These are phyloP conservation scores for Tetragonula clypearis DNA, from an alignment of 1,140 invertebrate genomes.

Conservation along the genomic window DNA sequence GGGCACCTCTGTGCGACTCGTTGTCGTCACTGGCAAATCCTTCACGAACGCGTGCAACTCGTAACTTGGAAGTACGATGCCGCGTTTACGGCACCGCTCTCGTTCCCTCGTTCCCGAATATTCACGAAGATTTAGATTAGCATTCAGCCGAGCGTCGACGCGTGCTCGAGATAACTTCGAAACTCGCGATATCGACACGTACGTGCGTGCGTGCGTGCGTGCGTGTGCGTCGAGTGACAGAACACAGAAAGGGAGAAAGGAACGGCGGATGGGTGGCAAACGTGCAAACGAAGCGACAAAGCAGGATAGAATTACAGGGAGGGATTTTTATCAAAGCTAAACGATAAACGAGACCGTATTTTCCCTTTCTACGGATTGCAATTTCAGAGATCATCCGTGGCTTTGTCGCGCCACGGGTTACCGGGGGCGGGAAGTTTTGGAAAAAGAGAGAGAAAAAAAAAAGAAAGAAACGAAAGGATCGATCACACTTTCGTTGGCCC, in stretches of 20 bases:
- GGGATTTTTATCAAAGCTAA: neutral
- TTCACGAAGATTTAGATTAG: neutral
- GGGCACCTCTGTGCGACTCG: neutral
- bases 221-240: no score
- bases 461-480: no score
- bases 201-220: no score
- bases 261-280: no score
- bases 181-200: neutral
- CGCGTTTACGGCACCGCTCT: neutral
- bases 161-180: neutral
- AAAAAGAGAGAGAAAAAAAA: slow-evolving; percentile 7
- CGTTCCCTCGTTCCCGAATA: slow-evolving; percentile 2
- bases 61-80: neutral
- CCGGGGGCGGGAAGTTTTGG: neutral
- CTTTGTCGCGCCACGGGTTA: neutral
- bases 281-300: neutral
- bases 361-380: slow-evolving; percentile 13
- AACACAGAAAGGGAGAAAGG: neutral
- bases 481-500: neutral
- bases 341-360: neutral
- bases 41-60: neutral
- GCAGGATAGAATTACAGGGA: no score
- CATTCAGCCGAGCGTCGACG: neutral
- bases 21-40: neutral
- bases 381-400: neutral